phyloP scores from a whole-genome alignment of 2,797 vertebrate genomes.

The Xyrichtys novacula region DNA sequence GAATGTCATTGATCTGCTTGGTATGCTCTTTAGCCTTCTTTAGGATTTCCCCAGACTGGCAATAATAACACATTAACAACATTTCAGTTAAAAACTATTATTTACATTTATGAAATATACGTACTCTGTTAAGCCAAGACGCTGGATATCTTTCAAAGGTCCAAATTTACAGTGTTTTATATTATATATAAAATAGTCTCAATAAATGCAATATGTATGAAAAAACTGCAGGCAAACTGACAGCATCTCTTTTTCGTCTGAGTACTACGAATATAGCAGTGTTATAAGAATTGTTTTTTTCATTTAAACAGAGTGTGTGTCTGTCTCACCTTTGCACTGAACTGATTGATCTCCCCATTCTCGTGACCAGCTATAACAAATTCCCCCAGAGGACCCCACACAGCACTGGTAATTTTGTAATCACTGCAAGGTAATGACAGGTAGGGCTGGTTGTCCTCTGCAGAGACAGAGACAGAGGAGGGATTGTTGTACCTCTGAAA shows the following conservation, averaged over 20 bases:
- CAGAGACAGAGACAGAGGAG: neutral
- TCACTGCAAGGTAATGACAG: conserved; percentile 92
- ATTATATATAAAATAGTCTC: too few species aligned
- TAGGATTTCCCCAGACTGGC: conserved; percentile 92
- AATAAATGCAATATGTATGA: too few species aligned
- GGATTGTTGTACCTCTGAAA: neutral
- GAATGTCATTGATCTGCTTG: conserved; percentile 98
- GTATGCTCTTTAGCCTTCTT: conserved; percentile 93
- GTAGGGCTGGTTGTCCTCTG: conserved; percentile 96
- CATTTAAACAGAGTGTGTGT: neutral
- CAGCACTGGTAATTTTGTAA: conserved; percentile 96
- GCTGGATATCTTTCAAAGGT: neutral
- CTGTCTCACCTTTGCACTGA: conserved; percentile 92
- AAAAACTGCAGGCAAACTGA: too few species aligned
- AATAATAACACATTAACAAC: conserved; percentile 3
- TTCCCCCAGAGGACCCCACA: conserved; percentile 97
- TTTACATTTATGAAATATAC: too few species aligned
- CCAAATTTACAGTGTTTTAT: too few species aligned
- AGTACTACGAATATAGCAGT: neutral
- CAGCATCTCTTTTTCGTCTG: too few species aligned
- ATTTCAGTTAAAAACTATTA: neutral
- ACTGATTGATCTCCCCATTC: conserved; percentile 96
- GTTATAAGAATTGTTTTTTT: neutral
- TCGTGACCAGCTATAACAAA: conserved; percentile 96
- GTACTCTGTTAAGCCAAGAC: neutral